Evolutionary conservation across 2,888 invertebrate genomes (phyloP).

Genomic region (Melipona beecheii): DNA sequence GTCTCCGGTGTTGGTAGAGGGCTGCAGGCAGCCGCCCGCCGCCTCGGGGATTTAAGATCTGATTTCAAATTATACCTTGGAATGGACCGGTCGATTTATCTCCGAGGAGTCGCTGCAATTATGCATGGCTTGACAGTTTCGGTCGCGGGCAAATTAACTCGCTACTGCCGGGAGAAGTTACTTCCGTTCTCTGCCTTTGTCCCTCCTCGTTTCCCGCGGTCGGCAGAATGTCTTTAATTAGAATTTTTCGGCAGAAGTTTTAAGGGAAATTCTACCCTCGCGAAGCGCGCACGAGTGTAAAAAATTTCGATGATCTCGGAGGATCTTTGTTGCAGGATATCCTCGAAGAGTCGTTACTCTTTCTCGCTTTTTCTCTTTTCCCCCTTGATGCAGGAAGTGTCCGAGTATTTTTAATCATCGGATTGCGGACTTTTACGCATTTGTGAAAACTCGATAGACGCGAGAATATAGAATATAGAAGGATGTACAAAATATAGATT

Average conservation of each 20-base stretch:
- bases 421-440: too few species aligned
- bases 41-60: slow-evolving; percentile 68
- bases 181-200: too few species aligned
- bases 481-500: too few species aligned
- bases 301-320: too few species aligned
- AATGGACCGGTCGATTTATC: slow-evolving; percentile 55
- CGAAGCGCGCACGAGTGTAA: too few species aligned
- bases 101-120: slow-evolving; percentile 43
- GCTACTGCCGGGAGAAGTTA: background rate
- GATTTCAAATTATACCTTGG: slow-evolving; percentile 68
- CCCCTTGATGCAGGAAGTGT: too few species aligned
- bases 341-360: too few species aligned
- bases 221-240: background rate
- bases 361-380: too few species aligned
- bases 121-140: slow-evolving; percentile 34
- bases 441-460: too few species aligned
- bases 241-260: background rate
- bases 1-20: slow-evolving; percentile 50
- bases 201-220: background rate
- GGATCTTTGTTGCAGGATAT: too few species aligned
- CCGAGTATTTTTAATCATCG: too few species aligned
- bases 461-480: too few species aligned
- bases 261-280: background rate
- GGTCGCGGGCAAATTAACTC: slow-evolving; percentile 44
- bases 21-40: slow-evolving; percentile 36